A percentile compares a stretch with the other conserved stretches of the same genome.
These are phyloP conservation scores for Drosophila murphyi DNA, from an alignment of 1,140 invertebrate species.

Conservation along the genomic window DNA sequence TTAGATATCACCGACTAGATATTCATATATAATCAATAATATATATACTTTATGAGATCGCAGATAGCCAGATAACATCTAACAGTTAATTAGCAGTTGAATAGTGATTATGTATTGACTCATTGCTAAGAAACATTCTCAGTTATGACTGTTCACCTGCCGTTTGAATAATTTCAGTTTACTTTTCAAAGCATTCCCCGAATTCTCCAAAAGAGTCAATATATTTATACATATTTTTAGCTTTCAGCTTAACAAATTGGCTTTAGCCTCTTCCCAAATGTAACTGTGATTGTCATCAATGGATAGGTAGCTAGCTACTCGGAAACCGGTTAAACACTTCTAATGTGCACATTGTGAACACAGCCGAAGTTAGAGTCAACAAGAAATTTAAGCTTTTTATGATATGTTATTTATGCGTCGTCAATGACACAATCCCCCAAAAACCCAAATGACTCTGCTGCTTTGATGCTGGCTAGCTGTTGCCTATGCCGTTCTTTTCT, in stretches of 20 bases:
- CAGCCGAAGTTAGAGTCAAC: neutral
- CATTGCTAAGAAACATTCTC: neutral
- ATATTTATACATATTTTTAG: conserved; percentile 53
- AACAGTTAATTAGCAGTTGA: neutral
- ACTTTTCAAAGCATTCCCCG: conserved; percentile 1
- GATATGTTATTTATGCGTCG: conserved; percentile 49
- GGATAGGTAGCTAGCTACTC: neutral
- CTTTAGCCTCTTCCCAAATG: conserved; percentile 16
- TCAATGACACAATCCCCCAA: conserved; percentile 48
- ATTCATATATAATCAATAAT: too few relatives aligned
- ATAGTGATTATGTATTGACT: neutral
- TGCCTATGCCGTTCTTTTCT: conserved; percentile 37
- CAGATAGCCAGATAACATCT: neutral
- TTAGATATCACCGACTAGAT: too few relatives aligned
- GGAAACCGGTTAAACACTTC: conserved; percentile 65
- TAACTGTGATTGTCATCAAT: conserved; percentile 74
- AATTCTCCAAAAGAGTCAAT: neutral
- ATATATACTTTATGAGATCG: too few relatives aligned
- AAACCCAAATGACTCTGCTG: conserved; percentile 39
- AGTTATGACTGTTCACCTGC: neutral
- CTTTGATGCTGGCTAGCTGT: conserved; percentile 2
- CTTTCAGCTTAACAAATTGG: conserved; percentile 29
- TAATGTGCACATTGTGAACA: conserved; percentile 34
- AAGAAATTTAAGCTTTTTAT: conserved; percentile 33
- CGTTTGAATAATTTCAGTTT: neutral